Evolutionary conservation across 2,797 vertebrate species (phyloP), one percentile per base, ranked within the genome.

Genomic region (Xiphophorus birchmanni): DNA sequence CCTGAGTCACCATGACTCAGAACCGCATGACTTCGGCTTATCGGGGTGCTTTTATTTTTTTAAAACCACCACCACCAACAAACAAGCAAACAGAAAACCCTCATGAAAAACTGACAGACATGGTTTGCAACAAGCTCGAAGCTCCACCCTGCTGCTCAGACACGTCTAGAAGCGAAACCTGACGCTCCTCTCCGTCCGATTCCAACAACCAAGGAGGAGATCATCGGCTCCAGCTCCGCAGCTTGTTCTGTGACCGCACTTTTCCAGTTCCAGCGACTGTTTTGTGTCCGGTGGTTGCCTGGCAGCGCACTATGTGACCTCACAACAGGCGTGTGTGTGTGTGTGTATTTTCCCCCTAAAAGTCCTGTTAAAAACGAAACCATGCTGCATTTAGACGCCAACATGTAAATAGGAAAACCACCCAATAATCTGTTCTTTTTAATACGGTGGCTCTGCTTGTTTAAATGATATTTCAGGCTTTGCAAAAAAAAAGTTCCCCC

Each of bases 191-290:
- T 54, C 32, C 17, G 17, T 13, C 52, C 8, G 12, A 72, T 71
- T 50, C 75, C 67, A 54, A 4, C 17, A 1, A n/a, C n/a, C n/a
- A n/a, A n/a, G n/a, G n/a, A 45, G 40, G 3, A 4, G 79, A 84
- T 83, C 47, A 4, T 48, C 4, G 47, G 47, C 15, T 48, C 15
- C 73, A 0, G 82, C 63, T 73, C 78, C 32, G 54, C 18, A 73
- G 17, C 65, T 81, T 52, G n/a, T 63, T 80, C 73, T 58, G 44
- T 42, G 60, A 74, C 79, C 35, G 50, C 60, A 21, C 86, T 93
- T 92, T 94, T 94, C 91, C 92, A 83, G 63, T 93, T 94, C 90
- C 91, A 82, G 69, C 83, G 21, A 75, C 77, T 90, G 87, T 92
- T 88, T 93, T 90, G 80, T 75, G 77, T 80, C 40, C 77, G 47